These are phyloP conservation scores for Colletes latitarsis DNA, from an alignment of 1,140 invertebrate genomes.

Conservation along the genomic window DNA sequence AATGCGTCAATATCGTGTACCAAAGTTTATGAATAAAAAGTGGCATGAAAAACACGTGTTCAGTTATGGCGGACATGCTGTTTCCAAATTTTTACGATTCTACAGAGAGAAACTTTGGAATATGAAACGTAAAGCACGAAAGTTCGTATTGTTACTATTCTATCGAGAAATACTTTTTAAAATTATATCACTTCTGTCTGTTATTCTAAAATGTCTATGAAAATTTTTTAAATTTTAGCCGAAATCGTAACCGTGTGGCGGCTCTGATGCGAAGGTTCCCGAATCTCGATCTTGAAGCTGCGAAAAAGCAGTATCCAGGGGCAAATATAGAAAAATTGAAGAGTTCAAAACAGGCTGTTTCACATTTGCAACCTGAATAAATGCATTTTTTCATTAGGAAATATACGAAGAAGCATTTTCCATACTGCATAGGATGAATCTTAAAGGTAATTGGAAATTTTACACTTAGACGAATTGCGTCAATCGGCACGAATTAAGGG, in stretches of 20 bases:
- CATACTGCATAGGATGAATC: neutral
- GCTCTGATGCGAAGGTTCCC: conserved; percentile 88
- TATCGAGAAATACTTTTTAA: neutral
- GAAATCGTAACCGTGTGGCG: conserved; percentile 85
- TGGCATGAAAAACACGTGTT: conserved; percentile 82
- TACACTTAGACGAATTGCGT: neutral
- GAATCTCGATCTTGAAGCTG: conserved; percentile 86
- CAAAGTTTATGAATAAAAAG: conserved; percentile 83
- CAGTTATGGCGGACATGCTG: conserved; percentile 80
- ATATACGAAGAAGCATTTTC: conserved; percentile 2
- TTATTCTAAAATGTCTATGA: conserved; percentile 13
- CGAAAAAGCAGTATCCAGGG: conserved; percentile 89
- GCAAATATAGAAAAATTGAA: conserved; percentile 87
- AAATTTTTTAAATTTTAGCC: conserved; percentile 78
- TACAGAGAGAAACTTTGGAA: conserved; percentile 86
- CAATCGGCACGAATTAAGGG: neutral
- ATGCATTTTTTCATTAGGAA: neutral
- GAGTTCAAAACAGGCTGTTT: conserved; percentile 81
- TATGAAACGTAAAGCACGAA: conserved; percentile 81
- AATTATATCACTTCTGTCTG: conserved; percentile 40
- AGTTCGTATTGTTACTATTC: conserved; percentile 73
- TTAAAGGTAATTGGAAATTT: neutral
- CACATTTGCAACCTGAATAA: conserved; percentile 83
- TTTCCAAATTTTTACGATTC: conserved; percentile 84
- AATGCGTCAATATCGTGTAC: conserved; percentile 82